Conservation (phyloP, 2,797 vertebrate species). For the Tadarida brasiliensis region DNA sequence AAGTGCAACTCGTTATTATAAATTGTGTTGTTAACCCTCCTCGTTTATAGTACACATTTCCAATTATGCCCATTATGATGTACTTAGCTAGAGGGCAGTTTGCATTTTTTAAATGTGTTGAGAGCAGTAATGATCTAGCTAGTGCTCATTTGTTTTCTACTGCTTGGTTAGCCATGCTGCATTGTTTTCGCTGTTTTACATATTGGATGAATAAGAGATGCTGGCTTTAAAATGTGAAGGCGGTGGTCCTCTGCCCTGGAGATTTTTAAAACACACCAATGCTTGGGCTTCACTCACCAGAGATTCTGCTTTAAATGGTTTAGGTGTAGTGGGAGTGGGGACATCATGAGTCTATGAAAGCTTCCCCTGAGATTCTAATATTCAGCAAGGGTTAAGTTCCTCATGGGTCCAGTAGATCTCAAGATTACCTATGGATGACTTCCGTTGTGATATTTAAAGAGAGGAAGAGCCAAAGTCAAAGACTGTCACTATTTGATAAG, state of each 20-base stretch:
- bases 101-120: slow-evolving; percentile 62
- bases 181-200: slow-evolving; percentile 7
- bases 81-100: slow-evolving; percentile 69
- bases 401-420: neutral
- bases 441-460: neutral
- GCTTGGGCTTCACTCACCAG: neutral
- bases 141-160: slow-evolving; percentile 42
- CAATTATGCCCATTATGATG: slow-evolving; percentile 68
- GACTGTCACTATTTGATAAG: neutral
- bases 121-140: slow-evolving; percentile 46
- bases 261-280: neutral
- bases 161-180: slow-evolving; percentile 55
- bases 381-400: neutral
- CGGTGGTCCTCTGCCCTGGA: neutral
- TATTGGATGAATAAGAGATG: slow-evolving; percentile 11
- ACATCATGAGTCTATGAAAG: neutral
- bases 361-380: neutral
- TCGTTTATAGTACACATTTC: slow-evolving; percentile 51
- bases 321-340: rapidly evolving
- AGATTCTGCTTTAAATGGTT: slow-evolving; percentile 38
- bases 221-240: neutral
- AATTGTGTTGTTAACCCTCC: slow-evolving; percentile 62
- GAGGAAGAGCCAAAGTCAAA: neutral
- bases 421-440: neutral
- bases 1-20: slow-evolving; percentile 45